Conservation (phyloP, 1,140 invertebrate species). For the Ooceraea biroi region DNA sequence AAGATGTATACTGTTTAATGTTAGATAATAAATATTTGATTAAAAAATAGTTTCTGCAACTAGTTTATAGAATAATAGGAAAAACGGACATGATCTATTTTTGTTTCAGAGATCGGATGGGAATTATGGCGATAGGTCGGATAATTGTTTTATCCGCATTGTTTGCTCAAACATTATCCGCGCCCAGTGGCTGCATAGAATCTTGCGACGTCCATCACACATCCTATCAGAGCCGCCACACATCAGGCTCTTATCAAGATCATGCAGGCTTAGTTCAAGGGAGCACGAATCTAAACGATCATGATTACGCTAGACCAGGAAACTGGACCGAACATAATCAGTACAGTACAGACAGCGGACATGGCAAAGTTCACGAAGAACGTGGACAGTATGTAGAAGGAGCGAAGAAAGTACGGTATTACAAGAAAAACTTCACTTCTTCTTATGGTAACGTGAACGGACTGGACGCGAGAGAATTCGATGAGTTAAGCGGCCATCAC, state of each 20-base stretch:
- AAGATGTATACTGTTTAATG: not conserved
- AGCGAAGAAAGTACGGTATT: constrained; percentile 70
- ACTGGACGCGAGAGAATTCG: not conserved
- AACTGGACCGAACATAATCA: constrained; percentile 78
- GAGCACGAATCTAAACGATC: constrained; percentile 46
- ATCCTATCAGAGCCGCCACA: constrained; percentile 38
- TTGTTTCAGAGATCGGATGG: constrained; percentile 62
- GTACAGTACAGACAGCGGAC: constrained; percentile 71
- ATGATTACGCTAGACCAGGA: constrained; percentile 72
- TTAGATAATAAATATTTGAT: not conserved
- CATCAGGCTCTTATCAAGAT: constrained; percentile 26
- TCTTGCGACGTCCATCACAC: constrained; percentile 57
- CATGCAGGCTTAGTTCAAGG: constrained; percentile 40
- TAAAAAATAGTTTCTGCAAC: not conserved
- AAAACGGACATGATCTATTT: constrained; percentile 26
- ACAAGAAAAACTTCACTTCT: constrained; percentile 75
- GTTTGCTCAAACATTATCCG: constrained; percentile 63
- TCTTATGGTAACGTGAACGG: constrained; percentile 58
- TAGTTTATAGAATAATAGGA: not conserved
- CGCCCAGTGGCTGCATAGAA: constrained; percentile 76
- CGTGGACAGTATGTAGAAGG: constrained; percentile 73
- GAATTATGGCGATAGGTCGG: constrained; percentile 64
- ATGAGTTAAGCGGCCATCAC: constrained; percentile 19
- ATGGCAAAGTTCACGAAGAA: constrained; percentile 77
- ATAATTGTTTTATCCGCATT: constrained; percentile 68